Evolutionary conservation across 2,113 vertebrate genomes (phyloP), one percentile per base, ranked within the genome.

Genomic region (Dromas ardeola): DNA sequence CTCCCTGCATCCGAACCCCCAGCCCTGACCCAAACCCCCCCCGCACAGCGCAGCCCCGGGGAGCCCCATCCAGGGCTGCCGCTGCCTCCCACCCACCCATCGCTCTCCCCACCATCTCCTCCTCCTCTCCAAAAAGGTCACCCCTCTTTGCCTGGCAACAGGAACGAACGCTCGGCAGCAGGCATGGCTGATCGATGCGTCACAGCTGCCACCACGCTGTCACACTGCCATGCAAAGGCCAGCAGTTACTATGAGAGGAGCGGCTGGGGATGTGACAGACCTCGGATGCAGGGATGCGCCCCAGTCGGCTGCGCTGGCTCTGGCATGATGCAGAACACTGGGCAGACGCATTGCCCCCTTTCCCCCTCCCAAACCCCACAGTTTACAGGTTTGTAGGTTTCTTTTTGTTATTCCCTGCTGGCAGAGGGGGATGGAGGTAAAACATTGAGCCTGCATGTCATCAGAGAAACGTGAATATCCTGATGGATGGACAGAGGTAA

Each of bases 131-230:
- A 2, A 11, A 79, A 96, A 96, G 91, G 91, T 94, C 95, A 79
- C 26, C 81, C 63, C 70, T 49, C 40, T 9, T 61, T 82, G 78
- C 84, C 81, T 90, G 95, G 95, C 91, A 89, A 52, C 20, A 0
- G 25, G 66, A 38, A 52, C 0, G 18, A 38, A 50, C 0, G 5
- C 66, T 71, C 15, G 0, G 94, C 81, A 91, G 93, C 84, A 36
- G 91, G 89, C 61, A 79, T 0, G 43, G 86, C 89, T 93, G 93
- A 65, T 32, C 1, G 19, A 85, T 79, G 91, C 2, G 43, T 85
- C 93, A 81, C 89, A 52, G 93, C 94, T 88, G 86, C 62, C 91
- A 80, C 58, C 56, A 12, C 0, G 7, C 93, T 91, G 90, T 80
- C 95, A 74, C 27, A 3, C 77, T 77, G 71, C 49, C 5, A 1